A percentile compares a stretch with the other conserved stretches of the same genome.
These are phyloP conservation scores for Sebastes vulpes DNA, from an alignment of 2,797 vertebrate species.

Conservation along the genomic window DNA sequence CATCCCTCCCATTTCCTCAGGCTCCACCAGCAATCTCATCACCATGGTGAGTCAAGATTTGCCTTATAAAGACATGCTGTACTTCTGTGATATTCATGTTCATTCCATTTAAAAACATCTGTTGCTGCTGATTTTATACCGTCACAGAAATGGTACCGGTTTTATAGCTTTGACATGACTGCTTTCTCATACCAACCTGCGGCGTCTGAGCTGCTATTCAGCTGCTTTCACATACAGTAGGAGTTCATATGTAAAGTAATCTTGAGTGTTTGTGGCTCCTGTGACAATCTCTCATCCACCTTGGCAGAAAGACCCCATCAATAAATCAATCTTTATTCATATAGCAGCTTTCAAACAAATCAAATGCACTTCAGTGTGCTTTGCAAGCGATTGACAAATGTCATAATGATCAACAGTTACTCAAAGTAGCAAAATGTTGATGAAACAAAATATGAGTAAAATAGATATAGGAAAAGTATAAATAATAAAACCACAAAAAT, in stretches of 20 bases:
- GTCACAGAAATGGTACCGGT: background rate
- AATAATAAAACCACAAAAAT: background rate
- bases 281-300: background rate
- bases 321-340: background rate
- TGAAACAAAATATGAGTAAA: background rate
- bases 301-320: background rate
- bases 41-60: background rate
- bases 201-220: background rate
- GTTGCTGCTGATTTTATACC: background rate
- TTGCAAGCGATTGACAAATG: rapidly evolving
- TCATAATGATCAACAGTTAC: too few species aligned
- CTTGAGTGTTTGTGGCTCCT: background rate
- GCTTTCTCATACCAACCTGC: background rate
- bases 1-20: slow-evolving; percentile 42
- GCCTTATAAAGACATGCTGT: background rate
- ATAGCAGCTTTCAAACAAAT: background rate
- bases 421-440: background rate
- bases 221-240: background rate
- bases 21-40: slow-evolving; percentile 30
- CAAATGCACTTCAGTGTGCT: background rate
- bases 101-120: background rate
- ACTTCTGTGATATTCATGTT: background rate
- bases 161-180: background rate
- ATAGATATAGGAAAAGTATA: background rate
- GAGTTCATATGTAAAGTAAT: background rate